Evolutionary conservation across 2,113 vertebrate species (phyloP), one percentile per base, ranked within the genome.

Genomic region (Cyanoliseus patagonus): DNA sequence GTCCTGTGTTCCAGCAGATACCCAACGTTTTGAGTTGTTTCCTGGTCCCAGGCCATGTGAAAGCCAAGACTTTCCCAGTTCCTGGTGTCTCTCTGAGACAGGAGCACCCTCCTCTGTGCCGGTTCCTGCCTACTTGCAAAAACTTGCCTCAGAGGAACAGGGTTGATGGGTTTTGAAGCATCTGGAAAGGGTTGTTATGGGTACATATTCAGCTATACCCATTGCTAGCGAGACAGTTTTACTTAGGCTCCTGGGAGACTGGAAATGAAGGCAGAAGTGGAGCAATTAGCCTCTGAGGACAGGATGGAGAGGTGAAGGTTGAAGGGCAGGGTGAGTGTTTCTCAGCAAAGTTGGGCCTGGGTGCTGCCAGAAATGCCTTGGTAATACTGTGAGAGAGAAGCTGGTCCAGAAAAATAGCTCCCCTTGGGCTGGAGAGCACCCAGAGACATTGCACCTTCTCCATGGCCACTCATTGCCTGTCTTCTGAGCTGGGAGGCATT

Each of bases 1-100:
- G 33, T 13, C 44, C 20, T 0, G 0, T 11, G 25, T 51, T 27
- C 41, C 5, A 8, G 16, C 77, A 84, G 90, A 86, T 5, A n/a
- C 7, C 6, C 11, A 4, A 4, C 0, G 1, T 55, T 68, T 89
- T 11, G 10, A 53, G 62, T 61, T 0, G 0, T 12, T 64, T 69
- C 62, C 55, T 74, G 31, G 41, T 92, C 18, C 19, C 41, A 68
- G 39, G 35, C 9, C 16, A 28, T 23, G 67, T 33, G 39, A 84
- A 82, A 78, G 39, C 33, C 0, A 0, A 64, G 61, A 55, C 4
- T 4, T 46, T 74, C 31, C 46, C 64, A 44, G 55, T 61, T 88
- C 33, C 52, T 61, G 27, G 31, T 44, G 11, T 47, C 75, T 64
- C 86, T 30, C 53, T 55, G 42, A 85, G 63, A 86, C 5, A 33